Conservation (phyloP, 2,113 vertebrate species). For the Rhombomys opimus region DNA sequence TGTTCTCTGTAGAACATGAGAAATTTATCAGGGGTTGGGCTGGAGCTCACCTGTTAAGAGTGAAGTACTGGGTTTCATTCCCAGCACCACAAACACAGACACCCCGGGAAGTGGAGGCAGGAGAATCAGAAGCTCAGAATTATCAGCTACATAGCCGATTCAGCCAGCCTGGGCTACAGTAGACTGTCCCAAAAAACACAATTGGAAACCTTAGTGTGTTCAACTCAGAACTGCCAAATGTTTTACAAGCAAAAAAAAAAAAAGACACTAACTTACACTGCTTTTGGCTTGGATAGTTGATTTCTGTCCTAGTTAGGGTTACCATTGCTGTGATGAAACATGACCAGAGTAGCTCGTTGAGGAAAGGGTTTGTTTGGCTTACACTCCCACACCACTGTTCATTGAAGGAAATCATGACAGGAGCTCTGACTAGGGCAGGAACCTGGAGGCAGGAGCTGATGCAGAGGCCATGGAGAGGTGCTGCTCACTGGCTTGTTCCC, state of each 20-base stretch:
- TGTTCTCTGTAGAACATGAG: neutral
- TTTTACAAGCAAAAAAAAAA: neutral
- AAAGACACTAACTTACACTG: neutral
- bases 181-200: neutral
- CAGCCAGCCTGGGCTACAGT: neutral
- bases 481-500: neutral
- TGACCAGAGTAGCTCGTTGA: neutral
- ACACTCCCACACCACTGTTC: neutral
- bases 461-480: neutral
- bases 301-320: neutral
- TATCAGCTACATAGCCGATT: neutral
- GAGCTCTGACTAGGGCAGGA: neutral
- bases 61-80: neutral
- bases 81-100: neutral
- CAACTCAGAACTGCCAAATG: neutral
- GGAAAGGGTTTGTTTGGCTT: neutral
- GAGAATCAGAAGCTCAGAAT: neutral
- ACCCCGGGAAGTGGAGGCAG: neutral
- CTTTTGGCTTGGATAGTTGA: conserved; percentile 6
- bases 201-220: neutral
- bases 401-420: neutral
- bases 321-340: neutral
- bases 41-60: neutral
- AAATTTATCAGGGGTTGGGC: neutral
- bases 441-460: neutral